phyloP scores from a whole-genome alignment of 2,888 invertebrate species.

The Oligia latruncula region DNA sequence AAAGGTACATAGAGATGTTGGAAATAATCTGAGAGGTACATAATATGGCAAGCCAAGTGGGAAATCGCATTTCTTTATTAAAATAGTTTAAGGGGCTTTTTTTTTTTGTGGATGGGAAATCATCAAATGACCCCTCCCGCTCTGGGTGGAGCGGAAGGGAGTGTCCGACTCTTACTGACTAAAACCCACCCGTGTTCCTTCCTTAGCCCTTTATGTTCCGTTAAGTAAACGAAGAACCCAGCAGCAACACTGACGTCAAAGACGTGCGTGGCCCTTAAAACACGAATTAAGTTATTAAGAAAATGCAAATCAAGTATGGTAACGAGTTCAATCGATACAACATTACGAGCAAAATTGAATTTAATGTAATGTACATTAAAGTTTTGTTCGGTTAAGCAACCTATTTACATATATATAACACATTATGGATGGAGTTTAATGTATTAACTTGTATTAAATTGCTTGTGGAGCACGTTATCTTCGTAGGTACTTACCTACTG shows the following conservation, averaged over 20 bases:
- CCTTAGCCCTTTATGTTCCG: too few relatives aligned
- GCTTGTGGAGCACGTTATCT: slow-evolving; percentile 24
- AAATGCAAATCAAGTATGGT: slow-evolving; percentile 47
- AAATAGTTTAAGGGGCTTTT: too few relatives aligned
- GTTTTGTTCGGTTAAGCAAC: slow-evolving; percentile 45
- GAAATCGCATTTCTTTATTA: not conserved
- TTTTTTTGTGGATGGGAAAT: too few relatives aligned
- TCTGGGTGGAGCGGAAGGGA: too few relatives aligned
- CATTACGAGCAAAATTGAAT: slow-evolving; percentile 50
- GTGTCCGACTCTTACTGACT: too few relatives aligned
- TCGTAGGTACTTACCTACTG: not conserved
- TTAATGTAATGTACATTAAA: slow-evolving; percentile 42
- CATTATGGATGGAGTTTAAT: slow-evolving; percentile 44
- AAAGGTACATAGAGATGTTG: not conserved
- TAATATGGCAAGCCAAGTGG: not conserved
- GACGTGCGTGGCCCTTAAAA: slow-evolving; percentile 37
- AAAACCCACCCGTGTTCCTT: too few relatives aligned
- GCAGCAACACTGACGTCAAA: slow-evolving; percentile 4
- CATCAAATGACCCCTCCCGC: too few relatives aligned
- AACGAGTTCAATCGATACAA: slow-evolving; percentile 43
- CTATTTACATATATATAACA: slow-evolving; percentile 61
- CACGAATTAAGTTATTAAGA: slow-evolving; percentile 56
- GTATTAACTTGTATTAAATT: slow-evolving; percentile 40
- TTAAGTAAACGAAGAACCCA: not conserved
- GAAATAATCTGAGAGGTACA: not conserved